Evolutionary conservation across 2,888 invertebrate genomes (phyloP).

Genomic region (Hedya salicella): DNA sequence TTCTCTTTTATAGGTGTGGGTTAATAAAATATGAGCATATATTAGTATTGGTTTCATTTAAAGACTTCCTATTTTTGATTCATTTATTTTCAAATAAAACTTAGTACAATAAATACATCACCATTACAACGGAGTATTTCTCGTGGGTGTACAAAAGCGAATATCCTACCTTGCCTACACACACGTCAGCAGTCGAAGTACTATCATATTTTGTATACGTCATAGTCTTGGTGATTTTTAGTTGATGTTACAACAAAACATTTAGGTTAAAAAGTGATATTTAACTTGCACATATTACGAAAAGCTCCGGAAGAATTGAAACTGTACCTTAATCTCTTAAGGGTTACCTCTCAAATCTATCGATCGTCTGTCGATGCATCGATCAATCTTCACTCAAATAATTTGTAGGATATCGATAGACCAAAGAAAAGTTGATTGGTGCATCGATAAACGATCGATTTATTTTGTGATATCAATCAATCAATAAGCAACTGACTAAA

Average conservation of each 20-base stretch:
- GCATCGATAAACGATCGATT: too few relatives aligned
- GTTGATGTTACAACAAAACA: background rate
- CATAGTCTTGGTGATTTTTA: background rate
- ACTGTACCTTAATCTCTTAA: too few relatives aligned
- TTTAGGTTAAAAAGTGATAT: background rate
- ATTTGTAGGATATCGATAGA: too few relatives aligned
- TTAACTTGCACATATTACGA: too few relatives aligned
- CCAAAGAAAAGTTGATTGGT: too few relatives aligned
- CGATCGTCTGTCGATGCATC: too few relatives aligned
- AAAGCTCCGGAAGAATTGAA: too few relatives aligned
- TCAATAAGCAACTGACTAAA: too few relatives aligned
- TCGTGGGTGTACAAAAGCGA: slow-evolving; percentile 44
- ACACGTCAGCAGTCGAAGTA: background rate
- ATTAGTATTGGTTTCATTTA: slow-evolving; percentile 37
- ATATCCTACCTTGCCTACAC: background rate
- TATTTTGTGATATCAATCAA: too few relatives aligned
- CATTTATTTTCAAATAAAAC: slow-evolving; percentile 49
- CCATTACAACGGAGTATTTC: slow-evolving; percentile 72
- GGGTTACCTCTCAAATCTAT: too few relatives aligned
- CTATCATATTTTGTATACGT: background rate
- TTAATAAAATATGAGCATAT: slow-evolving; percentile 57
- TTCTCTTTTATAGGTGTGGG: slow-evolving; percentile 44
- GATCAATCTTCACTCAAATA: too few relatives aligned
- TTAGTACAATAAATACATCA: slow-evolving; percentile 62
- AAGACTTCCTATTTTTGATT: slow-evolving; percentile 52